Evolutionary conservation across 1,140 invertebrate species (phyloP).

Genomic region (Solenopsis fugax): DNA sequence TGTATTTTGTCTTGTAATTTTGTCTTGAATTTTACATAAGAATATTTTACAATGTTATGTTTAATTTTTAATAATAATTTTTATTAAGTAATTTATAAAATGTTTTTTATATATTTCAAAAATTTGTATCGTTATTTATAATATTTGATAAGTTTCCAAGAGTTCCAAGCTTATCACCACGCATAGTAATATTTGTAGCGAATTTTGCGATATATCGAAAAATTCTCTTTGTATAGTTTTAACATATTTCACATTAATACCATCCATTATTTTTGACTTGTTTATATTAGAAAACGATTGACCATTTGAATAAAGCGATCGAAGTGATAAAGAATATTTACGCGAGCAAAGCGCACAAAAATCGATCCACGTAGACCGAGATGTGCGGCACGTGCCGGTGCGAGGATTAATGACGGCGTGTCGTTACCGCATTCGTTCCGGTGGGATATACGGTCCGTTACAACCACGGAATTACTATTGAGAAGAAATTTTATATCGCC

Average conservation of each 20-base stretch:
- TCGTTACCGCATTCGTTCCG: slow-evolving; percentile 25
- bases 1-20: no score
- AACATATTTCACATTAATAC: background rate
- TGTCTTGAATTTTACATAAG: no score
- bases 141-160: no score
- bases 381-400: slow-evolving; percentile 33
- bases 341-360: background rate
- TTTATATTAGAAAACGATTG: background rate
- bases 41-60: no score
- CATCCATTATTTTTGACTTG: background rate
- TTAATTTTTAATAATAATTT: no score
- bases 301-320: slow-evolving; percentile 11
- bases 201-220: no score
- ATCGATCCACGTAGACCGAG: slow-evolving; percentile 10
- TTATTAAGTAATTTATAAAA: no score
- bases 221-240: no score
- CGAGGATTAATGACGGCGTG: slow-evolving; percentile 55
- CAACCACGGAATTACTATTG: slow-evolving; percentile 28
- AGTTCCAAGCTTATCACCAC: no score
- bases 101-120: no score
- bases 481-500: slow-evolving; percentile 57
- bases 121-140: no score
- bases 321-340: slow-evolving; percentile 38
- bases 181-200: no score
- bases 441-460: slow-evolving; percentile 17